A percentile compares a stretch with the other conserved stretches of the same genome.
Evolutionary conservation across 1,140 invertebrate species (phyloP).

Genomic region (Cherax destructor): DNA sequence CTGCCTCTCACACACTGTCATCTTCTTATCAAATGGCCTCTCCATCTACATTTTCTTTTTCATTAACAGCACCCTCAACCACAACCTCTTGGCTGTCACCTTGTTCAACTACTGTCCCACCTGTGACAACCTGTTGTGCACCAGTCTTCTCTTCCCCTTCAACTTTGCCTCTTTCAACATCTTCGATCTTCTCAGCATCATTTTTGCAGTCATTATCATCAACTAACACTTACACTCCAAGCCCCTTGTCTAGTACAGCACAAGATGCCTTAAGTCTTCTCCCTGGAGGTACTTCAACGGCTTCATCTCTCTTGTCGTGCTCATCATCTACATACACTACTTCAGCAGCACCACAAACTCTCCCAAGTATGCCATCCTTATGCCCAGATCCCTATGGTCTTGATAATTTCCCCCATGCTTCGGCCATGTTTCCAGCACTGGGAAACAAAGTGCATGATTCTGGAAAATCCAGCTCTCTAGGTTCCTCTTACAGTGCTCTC

Average conservation of each 20-base stretch:
- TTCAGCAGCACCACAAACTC: constrained; percentile 4
- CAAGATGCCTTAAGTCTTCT: constrained; percentile 17
- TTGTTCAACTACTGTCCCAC: constrained; percentile 2
- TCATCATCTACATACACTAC: constrained; percentile 19
- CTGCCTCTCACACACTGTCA: constrained; percentile 1
- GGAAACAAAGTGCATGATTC: constrained; percentile 32
- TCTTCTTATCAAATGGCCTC: constrained; percentile 38
- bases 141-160: constrained; percentile 20
- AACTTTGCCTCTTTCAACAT: constrained; percentile 32
- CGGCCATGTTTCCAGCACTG: constrained; percentile 11
- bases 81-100: constrained; percentile 21
- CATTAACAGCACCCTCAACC: constrained; percentile 45
- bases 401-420: constrained; percentile 28
- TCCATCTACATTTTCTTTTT: constrained; percentile 54
- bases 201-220: constrained; percentile 44
- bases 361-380: constrained; percentile 16
- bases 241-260: constrained; percentile 31
- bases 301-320: constrained; percentile 28
- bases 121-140: constrained; percentile 4
- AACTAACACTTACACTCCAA: constrained; percentile 36
- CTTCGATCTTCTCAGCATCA: constrained; percentile 13
- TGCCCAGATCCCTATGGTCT: constrained; percentile 16
- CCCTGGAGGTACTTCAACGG: constrained; percentile 7
- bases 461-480: constrained; percentile 27
- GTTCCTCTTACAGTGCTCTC: not conserved